A percentile compares a stretch with the other conserved stretches of the same genome.
phyloP scores from a whole-genome alignment of 2,888 invertebrate species.

The Ceraclea dissimilis region DNA sequence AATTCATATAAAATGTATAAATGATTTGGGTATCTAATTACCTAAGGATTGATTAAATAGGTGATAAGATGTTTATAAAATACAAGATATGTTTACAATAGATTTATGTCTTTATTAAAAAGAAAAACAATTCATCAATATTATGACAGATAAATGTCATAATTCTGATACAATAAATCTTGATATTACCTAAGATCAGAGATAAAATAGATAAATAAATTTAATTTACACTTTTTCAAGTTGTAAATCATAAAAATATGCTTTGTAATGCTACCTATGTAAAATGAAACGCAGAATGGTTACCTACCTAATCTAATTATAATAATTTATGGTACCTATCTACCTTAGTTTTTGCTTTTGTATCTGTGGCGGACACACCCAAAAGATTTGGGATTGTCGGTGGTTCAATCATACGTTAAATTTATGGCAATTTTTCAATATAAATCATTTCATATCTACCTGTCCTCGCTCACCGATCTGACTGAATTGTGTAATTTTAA shows the following conservation, averaged over 20 bases:
- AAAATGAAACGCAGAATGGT: neutral
- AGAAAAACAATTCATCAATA: too few species aligned
- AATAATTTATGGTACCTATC: conserved; percentile 3
- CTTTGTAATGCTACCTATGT: neutral
- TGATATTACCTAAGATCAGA: too few species aligned
- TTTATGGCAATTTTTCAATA: conserved; percentile 25
- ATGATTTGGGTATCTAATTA: too few species aligned
- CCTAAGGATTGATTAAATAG: too few species aligned
- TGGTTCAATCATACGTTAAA: conserved; percentile 23
- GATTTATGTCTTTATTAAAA: too few species aligned
- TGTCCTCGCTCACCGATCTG: neutral
- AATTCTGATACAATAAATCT: too few species aligned
- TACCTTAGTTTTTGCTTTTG: neutral
- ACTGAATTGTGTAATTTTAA: neutral
- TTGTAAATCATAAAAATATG: conserved; percentile 2
- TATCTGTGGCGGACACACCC: neutral
- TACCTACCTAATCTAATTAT: too few species aligned
- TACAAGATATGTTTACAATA: too few species aligned
- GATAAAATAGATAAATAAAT: neutral
- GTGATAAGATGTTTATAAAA: too few species aligned
- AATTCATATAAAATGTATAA: too few species aligned
- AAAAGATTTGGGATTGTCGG: neutral
- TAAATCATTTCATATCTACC: conserved; percentile 18
- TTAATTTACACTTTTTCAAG: neutral
- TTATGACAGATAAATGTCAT: too few species aligned